Base-by-base conservation (phyloP, 1,140 invertebrate genomes). In the Spodoptera frugiperda region DNA sequence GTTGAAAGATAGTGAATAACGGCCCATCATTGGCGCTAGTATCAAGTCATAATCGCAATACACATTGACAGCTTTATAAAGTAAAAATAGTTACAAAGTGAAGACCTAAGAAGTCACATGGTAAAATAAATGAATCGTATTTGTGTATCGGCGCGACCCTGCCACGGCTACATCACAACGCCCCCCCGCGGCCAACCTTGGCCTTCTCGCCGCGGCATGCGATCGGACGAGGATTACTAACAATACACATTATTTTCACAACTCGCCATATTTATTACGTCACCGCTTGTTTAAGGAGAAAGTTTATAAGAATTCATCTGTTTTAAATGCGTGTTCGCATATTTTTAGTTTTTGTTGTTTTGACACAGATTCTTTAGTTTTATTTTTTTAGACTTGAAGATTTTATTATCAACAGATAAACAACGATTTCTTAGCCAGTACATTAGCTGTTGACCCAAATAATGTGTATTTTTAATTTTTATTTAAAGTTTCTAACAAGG, bases 111-210 rank as follows among this genome's bases (percentile, higher is more conserved):
- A 63, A 63, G 39, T 51, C 65, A 21, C 19, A 51, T 68, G 65
- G 12, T n/a, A 39, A 59, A 33, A 39, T 39, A 30, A n/a, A 59
- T 61, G 9, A 61, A 33, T 61, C 57, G 55, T 71, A 71, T 71
- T 71, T 55, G 12, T 53, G 65, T 68, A 51, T 49, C 21, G 68
- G 2, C 21, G 68, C 68, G 68, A 54, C 68, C 68, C 68, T 71
- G 53, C 53, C 61, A 21, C 61, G 61, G 68, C 33, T 68, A 74
- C 76, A 25, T 25, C 25, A 70, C 65, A 39, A 75, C 75, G 71
- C 61, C 73, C 76, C 73, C 70, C 73, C 77, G 74, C 78, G 71
- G 76, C 79, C 85, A 87, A 85, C 89, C 87, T 90, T 89, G 87
- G 87, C 89, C 87, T 89, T 89, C 72, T 79, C 72, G 53, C 53